Percentiles rank a stretch among this genome's conserved stretches.
These are phyloP conservation scores for Mystacornis crossleyi DNA, from an alignment of 2,113 vertebrate species.

Conservation along the genomic window DNA sequence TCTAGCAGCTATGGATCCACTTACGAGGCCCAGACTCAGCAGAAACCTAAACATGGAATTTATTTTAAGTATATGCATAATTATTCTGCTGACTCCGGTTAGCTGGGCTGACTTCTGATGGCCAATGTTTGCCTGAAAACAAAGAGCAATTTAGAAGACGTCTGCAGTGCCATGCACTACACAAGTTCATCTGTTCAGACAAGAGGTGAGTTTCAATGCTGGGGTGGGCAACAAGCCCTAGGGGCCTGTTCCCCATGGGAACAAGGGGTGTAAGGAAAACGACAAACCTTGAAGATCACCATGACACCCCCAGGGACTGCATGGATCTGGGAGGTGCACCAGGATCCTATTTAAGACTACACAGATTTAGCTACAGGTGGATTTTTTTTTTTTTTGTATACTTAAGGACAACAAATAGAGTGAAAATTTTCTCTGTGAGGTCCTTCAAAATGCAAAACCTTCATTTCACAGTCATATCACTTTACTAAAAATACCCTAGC, in stretches of 20 bases:
- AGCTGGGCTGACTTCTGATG: not conserved
- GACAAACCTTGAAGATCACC: not conserved
- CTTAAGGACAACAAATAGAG: not conserved
- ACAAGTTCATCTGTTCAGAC: not conserved
- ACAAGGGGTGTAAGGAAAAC: not conserved
- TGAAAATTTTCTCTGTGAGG: not conserved
- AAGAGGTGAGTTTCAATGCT: not conserved
- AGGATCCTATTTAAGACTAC: not conserved
- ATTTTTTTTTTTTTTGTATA: not conserved
- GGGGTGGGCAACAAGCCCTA: not conserved
- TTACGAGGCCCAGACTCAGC: not conserved
- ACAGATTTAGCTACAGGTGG: not conserved
- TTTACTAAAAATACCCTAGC: not conserved
- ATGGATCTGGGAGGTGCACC: not conserved
- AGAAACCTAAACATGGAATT: not conserved
- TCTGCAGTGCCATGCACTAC: not conserved
- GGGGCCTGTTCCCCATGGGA: not conserved
- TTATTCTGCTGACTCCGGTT: constrained; percentile 18
- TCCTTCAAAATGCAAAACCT: not conserved
- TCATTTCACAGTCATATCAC: not conserved
- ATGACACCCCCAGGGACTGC: not conserved
- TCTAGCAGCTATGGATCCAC: not conserved
- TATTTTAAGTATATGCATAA: not conserved
- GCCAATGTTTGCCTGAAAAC: not conserved
- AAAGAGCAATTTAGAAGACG: not conserved